Evolutionary conservation across 2,113 vertebrate genomes (phyloP), one percentile per base, ranked within the genome.

Genomic region (Cariama cristata): DNA sequence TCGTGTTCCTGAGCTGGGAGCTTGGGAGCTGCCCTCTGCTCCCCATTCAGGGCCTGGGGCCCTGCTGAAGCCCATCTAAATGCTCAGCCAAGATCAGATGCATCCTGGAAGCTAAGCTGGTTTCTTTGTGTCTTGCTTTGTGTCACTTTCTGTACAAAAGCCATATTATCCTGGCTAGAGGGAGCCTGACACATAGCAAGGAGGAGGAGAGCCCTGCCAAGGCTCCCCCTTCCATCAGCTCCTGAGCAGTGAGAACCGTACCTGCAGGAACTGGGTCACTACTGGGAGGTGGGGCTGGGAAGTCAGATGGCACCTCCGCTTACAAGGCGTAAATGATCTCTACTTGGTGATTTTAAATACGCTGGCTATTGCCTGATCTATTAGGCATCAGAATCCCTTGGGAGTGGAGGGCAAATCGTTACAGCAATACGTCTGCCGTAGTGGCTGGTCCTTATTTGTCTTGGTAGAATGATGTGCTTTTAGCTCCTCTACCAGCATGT

Each of bases 1-100:
- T 21, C 0, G 0, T 23, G 32, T 8, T 18, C 42, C 22, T 8
- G 21, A 9, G 28, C 49, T 15, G 60, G 38, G 16, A 24, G 38
- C 35, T 49, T 8, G 30, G 52, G 45, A 53, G 28, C 23, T 47
- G 30, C 60, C 53, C 42, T 35, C n/a, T 58, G 79, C 47, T 49
- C 21, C 38, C 13, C 20, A 2, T 2, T 3, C 49, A 20, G 35
- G 28, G 44, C 6, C 0, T 12, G 56, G 55, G n/a, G 44, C 11
- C 40, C n/a, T 55, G 62, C n/a, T 20, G 38, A 45, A n/a, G 53
- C 10, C 42, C 49, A 33, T 47, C 47, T 38, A 14, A 52, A n/a
- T 4, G 15, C 33, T 67, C 52, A 76, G 52, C 32, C 11, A 14
- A 23, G 68, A 27, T 8, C 49, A 52, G 50, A 35, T 32, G 23